phyloP scores from a whole-genome alignment of 2,888 invertebrate genomes.

The Leptopilina myrica region DNA sequence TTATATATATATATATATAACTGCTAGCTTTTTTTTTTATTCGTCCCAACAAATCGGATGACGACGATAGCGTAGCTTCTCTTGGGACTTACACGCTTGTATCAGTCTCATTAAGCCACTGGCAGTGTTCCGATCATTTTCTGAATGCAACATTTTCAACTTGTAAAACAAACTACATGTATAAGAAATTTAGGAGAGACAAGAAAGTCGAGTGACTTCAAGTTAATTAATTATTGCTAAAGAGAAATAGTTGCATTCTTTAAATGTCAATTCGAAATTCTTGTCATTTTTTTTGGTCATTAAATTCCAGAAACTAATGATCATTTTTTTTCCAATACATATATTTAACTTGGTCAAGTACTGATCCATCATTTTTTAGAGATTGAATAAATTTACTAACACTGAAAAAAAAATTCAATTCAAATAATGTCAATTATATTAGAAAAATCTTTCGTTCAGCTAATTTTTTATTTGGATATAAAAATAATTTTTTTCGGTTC shows the following conservation, averaged over 20 bases:
- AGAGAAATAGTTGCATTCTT: slow-evolving; percentile 24
- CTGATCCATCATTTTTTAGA: neutral
- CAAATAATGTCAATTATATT: too few species aligned
- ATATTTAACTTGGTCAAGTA: neutral
- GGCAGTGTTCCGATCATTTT: slow-evolving; percentile 22
- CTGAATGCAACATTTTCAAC: slow-evolving; percentile 32
- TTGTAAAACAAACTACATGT: slow-evolving; percentile 25
- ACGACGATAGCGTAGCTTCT: slow-evolving; percentile 36
- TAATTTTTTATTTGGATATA: too few species aligned
- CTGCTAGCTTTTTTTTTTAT: slow-evolving; percentile 34
- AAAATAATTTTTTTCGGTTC: too few species aligned
- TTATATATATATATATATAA: slow-evolving; percentile 2
- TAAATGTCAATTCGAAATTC: slow-evolving; percentile 20
- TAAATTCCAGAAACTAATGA: neutral
- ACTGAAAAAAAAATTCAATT: too few species aligned
- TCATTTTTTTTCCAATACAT: neutral
- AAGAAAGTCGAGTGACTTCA: slow-evolving; percentile 31
- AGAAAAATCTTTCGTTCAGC: too few species aligned
- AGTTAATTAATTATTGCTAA: slow-evolving; percentile 25
- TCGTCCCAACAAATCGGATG: slow-evolving; percentile 8
- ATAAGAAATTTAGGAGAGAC: slow-evolving; percentile 40
- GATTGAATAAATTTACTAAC: neutral
- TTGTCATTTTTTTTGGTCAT: neutral
- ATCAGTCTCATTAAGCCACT: slow-evolving; percentile 32
- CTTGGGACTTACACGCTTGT: slow-evolving; percentile 39